A percentile compares a stretch with the other conserved stretches of the same genome.
Conservation (phyloP, 2,888 invertebrate species). For the Dryadula phaetusa region DNA sequence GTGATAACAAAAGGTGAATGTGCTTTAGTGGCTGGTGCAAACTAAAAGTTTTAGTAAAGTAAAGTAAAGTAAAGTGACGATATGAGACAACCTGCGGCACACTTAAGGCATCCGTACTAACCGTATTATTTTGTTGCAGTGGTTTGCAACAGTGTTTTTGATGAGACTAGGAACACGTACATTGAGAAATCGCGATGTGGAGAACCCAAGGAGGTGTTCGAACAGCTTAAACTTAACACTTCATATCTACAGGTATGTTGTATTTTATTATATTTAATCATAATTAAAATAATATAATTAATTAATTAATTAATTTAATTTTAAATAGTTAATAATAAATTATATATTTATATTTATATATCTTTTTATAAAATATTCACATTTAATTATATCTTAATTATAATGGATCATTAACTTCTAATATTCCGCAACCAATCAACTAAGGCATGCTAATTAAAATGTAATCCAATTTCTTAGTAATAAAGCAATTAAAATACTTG, state of each 20-base stretch:
- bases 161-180: slow-evolving; percentile 61
- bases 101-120: slow-evolving; percentile 38
- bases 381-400: slow-evolving; percentile 1
- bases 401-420: background rate
- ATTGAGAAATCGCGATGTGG: slow-evolving; percentile 73
- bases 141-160: slow-evolving; percentile 62
- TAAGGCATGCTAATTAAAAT: slow-evolving; percentile 23
- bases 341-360: background rate
- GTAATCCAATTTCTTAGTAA: slow-evolving; percentile 31
- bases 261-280: too few species aligned
- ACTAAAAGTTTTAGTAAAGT: slow-evolving; percentile 17
- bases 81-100: slow-evolving; percentile 49
- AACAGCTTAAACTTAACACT: slow-evolving; percentile 61
- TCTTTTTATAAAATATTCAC: background rate
- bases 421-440: slow-evolving; percentile 25
- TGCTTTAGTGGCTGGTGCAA: background rate
- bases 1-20: slow-evolving; percentile 63
- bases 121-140: slow-evolving; percentile 56
- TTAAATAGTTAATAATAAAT: background rate
- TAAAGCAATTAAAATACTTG: slow-evolving; percentile 34
- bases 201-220: slow-evolving; percentile 72
- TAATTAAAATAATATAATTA: slow-evolving; percentile 3
- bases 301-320: slow-evolving; percentile 3
- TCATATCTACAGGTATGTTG: slow-evolving; percentile 69
- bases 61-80: slow-evolving; percentile 26